Evolutionary conservation across 2,797 vertebrate species (phyloP).

Genomic region (Megaceryle alcyon): DNA sequence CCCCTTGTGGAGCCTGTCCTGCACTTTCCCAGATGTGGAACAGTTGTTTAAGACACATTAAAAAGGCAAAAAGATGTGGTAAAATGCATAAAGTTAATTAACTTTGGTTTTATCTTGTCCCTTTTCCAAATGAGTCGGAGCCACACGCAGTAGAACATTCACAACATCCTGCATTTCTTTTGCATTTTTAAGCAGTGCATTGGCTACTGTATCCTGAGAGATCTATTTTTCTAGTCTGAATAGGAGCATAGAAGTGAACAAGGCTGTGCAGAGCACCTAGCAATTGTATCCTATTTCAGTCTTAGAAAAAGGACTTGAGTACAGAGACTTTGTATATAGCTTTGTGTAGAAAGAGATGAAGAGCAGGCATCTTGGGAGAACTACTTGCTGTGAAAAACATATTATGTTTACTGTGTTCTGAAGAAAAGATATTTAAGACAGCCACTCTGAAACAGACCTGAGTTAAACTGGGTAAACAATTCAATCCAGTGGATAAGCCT

Average conservation of each 20-base stretch:
- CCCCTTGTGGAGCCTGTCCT: background rate
- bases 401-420: background rate
- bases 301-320: background rate
- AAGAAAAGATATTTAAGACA: background rate
- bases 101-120: background rate
- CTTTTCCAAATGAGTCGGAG: background rate
- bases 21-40: background rate
- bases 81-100: background rate
- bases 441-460: background rate
- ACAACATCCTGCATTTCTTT: background rate
- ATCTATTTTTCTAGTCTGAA: background rate
- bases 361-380: background rate
- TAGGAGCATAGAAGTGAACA: background rate
- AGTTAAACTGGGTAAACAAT: background rate
- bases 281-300: background rate
- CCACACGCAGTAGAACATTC: background rate
- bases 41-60: background rate
- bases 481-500: background rate
- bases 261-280: background rate
- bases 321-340: background rate
- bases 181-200: background rate
- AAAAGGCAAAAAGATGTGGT: background rate
- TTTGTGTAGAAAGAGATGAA: background rate
- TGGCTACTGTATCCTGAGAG: background rate
- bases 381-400: background rate